These are phyloP conservation scores for Bombus sylvicola DNA, from an alignment of 1,140 invertebrate genomes.

Conservation along the genomic window DNA sequence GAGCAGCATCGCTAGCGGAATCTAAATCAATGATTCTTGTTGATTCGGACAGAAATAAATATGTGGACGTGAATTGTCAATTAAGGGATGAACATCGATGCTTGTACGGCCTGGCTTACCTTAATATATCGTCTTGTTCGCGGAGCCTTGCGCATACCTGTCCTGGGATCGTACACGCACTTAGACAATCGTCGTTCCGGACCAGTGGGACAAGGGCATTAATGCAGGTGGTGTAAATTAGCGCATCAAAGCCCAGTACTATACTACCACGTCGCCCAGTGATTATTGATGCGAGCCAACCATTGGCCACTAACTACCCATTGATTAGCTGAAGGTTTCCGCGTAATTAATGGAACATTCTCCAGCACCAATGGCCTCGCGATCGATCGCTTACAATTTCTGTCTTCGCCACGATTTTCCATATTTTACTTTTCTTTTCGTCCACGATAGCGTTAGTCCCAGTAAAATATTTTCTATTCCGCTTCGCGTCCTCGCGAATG, in stretches of 20 bases:
- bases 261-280: slow-evolving; percentile 70
- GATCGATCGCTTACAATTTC: slow-evolving; percentile 28
- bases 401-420: slow-evolving; percentile 7
- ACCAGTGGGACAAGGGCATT: slow-evolving; percentile 62
- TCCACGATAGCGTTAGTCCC: fast-evolving
- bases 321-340: slow-evolving; percentile 79
- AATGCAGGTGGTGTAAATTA: slow-evolving; percentile 76
- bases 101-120: slow-evolving; percentile 25
- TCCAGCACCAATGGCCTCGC: slow-evolving; percentile 26
- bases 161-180: slow-evolving; percentile 47
- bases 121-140: slow-evolving; percentile 57
- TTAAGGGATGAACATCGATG: slow-evolving; percentile 13
- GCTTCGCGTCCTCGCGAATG: no score
- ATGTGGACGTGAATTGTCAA: not conserved
- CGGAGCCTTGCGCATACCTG: slow-evolving; percentile 34
- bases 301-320: slow-evolving; percentile 79
- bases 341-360: slow-evolving; percentile 79
- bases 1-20: not conserved
- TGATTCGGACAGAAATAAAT: not conserved
- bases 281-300: slow-evolving; percentile 78
- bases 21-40: no score
- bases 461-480: not conserved
- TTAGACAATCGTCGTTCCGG: slow-evolving; percentile 66
- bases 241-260: slow-evolving; percentile 75
- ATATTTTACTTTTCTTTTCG: not conserved